Base-by-base conservation (phyloP, 2,797 vertebrate genomes). In the Lutjanus campechanus region DNA sequence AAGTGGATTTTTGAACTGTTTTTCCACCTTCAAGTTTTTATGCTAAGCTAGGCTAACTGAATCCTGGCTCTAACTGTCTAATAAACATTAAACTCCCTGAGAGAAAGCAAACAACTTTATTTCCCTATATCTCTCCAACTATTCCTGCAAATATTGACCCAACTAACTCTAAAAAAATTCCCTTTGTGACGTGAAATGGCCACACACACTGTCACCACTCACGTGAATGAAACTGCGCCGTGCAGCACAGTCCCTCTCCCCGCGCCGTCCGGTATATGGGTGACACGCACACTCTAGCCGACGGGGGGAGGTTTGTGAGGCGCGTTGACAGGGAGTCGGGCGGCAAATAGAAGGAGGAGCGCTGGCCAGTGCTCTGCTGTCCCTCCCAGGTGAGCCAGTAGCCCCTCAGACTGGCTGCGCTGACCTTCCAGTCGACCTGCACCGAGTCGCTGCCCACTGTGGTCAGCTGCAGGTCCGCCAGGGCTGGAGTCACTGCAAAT, bases 361-460 rank as follows among this genome's bases (percentile, higher is more conserved):
- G 90, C 58, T 85, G 90, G 51, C 62, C 77, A 0, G 74, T 77
- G 73, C 47, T 85, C n/a, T 82, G 60, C 54, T 87, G 84, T 5
- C 62, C 90, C 78, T 95, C 94, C 96, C 96, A 96, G 71, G 95
- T 96, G 75, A 96, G 88, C 96, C 95, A 96, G 94, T 96, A 96
- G 69, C 96, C 96, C 67, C 78, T 94, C 73, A 96, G 82, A 59
- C 91, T 92, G 1, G 88, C 77, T 2, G 20, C 62, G 6, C 83
- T 80, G 61, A 92, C 90, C 82, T 87, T 95, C 96, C 96, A 96
- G 73, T 95, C 89, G 0, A 96, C 95, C 88, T 93, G 91, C 68
- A 96, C 95, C 0, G 95, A 93, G 87, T 95, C 92, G 61, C 93
- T 95, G 22, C 95, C 94, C 82, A 94, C 88, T 12, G 95, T 92